These are phyloP conservation scores for Trichacis sp. DNA, from an alignment of 2,888 invertebrate species.

Conservation along the genomic window DNA sequence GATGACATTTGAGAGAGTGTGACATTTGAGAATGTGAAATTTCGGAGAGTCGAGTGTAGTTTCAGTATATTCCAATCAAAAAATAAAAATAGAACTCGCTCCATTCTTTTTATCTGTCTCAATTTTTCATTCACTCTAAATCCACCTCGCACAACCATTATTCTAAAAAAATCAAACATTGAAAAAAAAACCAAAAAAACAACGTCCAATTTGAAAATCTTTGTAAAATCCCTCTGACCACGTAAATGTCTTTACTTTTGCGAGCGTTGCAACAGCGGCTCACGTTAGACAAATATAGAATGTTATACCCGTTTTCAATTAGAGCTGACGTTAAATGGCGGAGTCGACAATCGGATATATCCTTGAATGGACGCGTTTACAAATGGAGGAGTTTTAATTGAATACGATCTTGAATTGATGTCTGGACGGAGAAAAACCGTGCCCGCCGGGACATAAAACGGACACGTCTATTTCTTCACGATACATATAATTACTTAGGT, in stretches of 20 bases:
- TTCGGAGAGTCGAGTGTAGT: too few species aligned
- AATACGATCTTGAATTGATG: conserved; percentile 1
- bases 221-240: not conserved
- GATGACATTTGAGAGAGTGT: too few species aligned
- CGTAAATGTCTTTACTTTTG: not conserved
- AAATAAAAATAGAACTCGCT: too few species aligned
- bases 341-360: not conserved
- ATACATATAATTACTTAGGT: conserved; percentile 1
- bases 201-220: not conserved
- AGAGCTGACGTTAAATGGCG: conserved; percentile 1
- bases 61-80: too few species aligned
- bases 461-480: conserved; percentile 1
- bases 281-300: not conserved
- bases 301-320: conserved; percentile 1
- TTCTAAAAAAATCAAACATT: too few species aligned
- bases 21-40: too few species aligned
- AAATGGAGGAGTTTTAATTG: conserved; percentile 1
- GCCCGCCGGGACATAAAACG: not conserved
- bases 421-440: not conserved
- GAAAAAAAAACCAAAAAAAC: too few species aligned
- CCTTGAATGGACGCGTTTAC: conserved; percentile 1
- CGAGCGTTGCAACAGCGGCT: not conserved
- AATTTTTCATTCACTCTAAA: too few species aligned
- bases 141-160: too few species aligned
- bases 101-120: too few species aligned